Percentiles rank a stretch among this genome's conserved stretches.
Evolutionary conservation across 1,140 invertebrate genomes (phyloP).

Genomic region (Riptortus pedestris): DNA sequence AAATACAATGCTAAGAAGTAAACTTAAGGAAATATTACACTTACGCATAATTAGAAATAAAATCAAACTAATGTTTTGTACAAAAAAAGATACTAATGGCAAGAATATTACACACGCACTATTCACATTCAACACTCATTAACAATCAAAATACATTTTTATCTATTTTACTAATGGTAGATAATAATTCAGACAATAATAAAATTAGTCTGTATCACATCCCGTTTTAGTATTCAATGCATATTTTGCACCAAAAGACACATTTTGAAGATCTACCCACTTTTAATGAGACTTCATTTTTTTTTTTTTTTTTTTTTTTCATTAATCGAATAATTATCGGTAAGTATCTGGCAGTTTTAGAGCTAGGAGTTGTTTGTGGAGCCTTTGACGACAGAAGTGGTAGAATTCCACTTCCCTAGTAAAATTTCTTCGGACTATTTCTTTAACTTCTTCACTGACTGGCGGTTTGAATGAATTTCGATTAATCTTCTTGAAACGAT

Average conservation of each 20-base stretch:
- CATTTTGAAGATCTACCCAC: background rate
- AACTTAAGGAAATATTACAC: too few species aligned
- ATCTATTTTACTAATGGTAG: background rate
- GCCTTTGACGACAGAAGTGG: conserved; percentile 73
- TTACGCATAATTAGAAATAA: too few species aligned
- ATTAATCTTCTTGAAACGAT: conserved; percentile 67
- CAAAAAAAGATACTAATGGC: too few species aligned
- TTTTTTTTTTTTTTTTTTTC: background rate
- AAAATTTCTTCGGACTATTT: conserved; percentile 75
- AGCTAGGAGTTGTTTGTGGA: conserved; percentile 68
- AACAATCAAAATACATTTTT: background rate
- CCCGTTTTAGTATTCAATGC: background rate
- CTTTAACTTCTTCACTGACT: conserved; percentile 72
- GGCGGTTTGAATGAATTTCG: conserved; percentile 77
- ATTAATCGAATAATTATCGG: background rate
- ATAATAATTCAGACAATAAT: background rate
- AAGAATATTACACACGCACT: too few species aligned
- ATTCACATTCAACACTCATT: too few species aligned
- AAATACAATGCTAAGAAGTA: too few species aligned
- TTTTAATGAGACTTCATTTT: background rate
- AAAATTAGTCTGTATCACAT: background rate
- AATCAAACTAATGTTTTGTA: too few species aligned
- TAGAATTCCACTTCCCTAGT: conserved; percentile 85
- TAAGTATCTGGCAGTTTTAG: conserved; percentile 36
- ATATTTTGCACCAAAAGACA: background rate